These are phyloP conservation scores for Stichopus chloronotus DNA, from an alignment of 35 echinoderm and acorn worm genomes.

Conservation along the genomic window DNA sequence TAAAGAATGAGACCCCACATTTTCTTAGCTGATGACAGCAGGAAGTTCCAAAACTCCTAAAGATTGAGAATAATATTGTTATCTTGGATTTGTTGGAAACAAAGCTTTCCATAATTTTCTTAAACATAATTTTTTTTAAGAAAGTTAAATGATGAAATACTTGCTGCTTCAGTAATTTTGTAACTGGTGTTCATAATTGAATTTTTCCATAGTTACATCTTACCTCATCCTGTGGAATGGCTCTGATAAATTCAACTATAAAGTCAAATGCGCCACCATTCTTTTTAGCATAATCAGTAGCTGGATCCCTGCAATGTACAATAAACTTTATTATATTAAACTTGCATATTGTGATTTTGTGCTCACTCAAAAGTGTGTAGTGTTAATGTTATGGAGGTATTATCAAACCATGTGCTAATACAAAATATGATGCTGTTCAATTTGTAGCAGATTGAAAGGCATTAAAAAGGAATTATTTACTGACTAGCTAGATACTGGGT, in stretches of 20 bases:
- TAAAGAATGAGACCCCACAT: not conserved
- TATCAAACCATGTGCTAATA: too few species aligned
- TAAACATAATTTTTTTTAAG: not conserved
- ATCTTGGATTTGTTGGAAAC: not conserved
- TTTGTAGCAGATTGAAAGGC: too few species aligned
- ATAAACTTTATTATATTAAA: too few species aligned
- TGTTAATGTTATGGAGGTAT: too few species aligned
- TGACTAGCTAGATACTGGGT: too few species aligned
- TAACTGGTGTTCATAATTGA: not conserved
- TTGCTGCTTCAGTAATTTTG: not conserved
- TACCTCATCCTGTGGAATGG: constrained; percentile 55
- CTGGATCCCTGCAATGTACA: constrained; percentile 4
- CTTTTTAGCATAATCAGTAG: constrained; percentile 42
- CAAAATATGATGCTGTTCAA: too few species aligned
- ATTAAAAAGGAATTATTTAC: too few species aligned
- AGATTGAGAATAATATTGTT: not conserved
- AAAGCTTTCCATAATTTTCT: not conserved
- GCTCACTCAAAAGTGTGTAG: too few species aligned
- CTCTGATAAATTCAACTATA: constrained; percentile 39
- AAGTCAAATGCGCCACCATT: constrained; percentile 50
- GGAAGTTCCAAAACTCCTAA: constrained; percentile 13
- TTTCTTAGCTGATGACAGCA: not conserved
- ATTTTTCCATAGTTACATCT: not conserved
- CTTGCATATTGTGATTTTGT: too few species aligned
- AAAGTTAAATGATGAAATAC: not conserved